Evolutionary conservation across 2,797 vertebrate genomes (phyloP).

Genomic region (Cyprinella venusta): DNA sequence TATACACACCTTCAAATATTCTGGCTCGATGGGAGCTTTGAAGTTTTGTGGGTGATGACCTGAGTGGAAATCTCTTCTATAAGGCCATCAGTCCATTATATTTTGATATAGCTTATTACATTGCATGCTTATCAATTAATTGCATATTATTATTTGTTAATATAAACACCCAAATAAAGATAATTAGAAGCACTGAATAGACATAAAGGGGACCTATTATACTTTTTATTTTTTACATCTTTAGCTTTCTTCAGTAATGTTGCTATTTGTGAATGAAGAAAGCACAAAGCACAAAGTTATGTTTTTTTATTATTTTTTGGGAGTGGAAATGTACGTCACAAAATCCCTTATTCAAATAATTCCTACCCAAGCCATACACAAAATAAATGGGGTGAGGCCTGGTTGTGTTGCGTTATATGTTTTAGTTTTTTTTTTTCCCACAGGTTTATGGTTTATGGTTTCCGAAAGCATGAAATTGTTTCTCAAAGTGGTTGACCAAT

Average conservation of each 20-base stretch:
- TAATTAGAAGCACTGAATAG: neutral
- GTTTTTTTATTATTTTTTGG: neutral
- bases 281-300: neutral
- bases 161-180: neutral
- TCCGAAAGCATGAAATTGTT: no score
- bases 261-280: neutral
- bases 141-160: neutral
- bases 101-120: no score
- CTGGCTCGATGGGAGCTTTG: neutral
- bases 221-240: no score
- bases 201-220: neutral
- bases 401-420: no score
- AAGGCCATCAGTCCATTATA: neutral
- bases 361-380: neutral
- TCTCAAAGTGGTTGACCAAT: no score
- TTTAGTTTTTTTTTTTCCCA: no score
- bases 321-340: neutral
- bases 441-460: no score
- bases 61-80: neutral
- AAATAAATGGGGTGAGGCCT: no score
- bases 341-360: neutral
- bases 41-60: neutral
- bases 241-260: neutral
- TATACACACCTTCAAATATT: conserved; percentile 12
- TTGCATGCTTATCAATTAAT: neutral